These are phyloP conservation scores for Sebastes nivosus DNA, from an alignment of 2,797 vertebrate species.

Conservation along the genomic window DNA sequence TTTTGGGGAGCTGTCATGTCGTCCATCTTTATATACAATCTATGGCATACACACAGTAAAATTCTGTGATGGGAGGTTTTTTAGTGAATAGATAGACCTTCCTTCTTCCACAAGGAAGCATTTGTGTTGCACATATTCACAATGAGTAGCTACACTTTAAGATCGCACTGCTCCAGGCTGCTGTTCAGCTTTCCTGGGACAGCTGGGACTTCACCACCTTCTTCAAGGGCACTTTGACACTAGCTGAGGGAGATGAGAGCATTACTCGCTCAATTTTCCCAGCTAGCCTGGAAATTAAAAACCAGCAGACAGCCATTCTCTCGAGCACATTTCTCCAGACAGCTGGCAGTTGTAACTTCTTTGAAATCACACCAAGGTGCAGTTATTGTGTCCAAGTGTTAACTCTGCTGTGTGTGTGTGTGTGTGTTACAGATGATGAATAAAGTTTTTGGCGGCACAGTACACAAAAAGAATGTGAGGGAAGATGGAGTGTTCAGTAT, in stretches of 20 bases:
- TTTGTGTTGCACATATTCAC: conserved; percentile 4
- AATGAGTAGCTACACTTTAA: not conserved
- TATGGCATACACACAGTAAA: not conserved
- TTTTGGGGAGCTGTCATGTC: too few relatives aligned
- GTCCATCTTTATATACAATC: too few relatives aligned
- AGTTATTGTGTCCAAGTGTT: not conserved
- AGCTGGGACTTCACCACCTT: conserved; percentile 28
- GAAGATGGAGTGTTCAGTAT: conserved; percentile 97
- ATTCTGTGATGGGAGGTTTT: not conserved
- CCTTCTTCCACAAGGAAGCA: not conserved
- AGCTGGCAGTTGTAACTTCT: not conserved
- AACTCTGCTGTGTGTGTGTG: not conserved
- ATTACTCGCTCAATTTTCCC: conserved; percentile 16
- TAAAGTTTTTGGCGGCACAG: conserved; percentile 97
- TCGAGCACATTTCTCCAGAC: not conserved
- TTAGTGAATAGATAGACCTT: not conserved
- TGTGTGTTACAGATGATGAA: conserved; percentile 94
- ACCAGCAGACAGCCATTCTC: not conserved
- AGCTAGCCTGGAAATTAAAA: conserved; percentile 20
- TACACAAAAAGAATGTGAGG: conserved; percentile 95
- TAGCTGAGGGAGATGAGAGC: conserved; percentile 22
- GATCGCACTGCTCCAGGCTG: conserved; percentile 13
- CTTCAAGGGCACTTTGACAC: conserved; percentile 47
- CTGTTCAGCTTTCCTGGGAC: conserved; percentile 12
- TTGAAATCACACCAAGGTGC: not conserved